phyloP scores from a whole-genome alignment of 2,113 vertebrate species.

The Epinephelus lanceolatus region DNA sequence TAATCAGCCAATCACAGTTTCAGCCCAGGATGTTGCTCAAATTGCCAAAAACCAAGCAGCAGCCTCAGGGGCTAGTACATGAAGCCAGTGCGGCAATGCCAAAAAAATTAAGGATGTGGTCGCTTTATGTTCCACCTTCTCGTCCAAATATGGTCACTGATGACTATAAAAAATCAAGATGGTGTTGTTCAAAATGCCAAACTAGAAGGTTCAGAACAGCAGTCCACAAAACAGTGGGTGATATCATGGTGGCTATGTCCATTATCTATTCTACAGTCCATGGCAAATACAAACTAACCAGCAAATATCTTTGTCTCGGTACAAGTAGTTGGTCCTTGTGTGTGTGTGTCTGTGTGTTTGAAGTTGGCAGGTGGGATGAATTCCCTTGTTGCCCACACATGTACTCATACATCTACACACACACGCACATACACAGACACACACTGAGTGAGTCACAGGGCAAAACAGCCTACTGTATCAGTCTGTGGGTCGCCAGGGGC shows the following conservation, averaged over 20 bases:
- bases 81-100: too few relatives aligned
- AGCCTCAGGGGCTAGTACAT: too few relatives aligned
- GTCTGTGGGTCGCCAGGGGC: constrained; percentile 62
- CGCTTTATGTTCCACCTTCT: too few relatives aligned
- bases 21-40: neutral
- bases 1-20: neutral
- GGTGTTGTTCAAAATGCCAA: too few relatives aligned
- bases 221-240: too few relatives aligned
- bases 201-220: too few relatives aligned
- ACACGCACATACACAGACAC: constrained; percentile 30
- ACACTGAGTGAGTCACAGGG: constrained; percentile 60
- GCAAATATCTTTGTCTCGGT: neutral
- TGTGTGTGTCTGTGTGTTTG: constrained; percentile 24
- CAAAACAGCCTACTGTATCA: constrained; percentile 63
- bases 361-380: constrained; percentile 42
- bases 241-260: too few relatives aligned
- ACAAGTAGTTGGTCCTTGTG: neutral
- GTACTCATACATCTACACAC: neutral
- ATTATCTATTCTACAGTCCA: too few relatives aligned
- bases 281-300: neutral
- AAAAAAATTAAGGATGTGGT: too few relatives aligned
- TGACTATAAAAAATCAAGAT: too few relatives aligned
- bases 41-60: neutral
- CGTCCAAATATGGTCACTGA: too few relatives aligned
- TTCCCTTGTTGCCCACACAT: constrained; percentile 36